Base-by-base conservation (phyloP, 2,888 invertebrate genomes). In the Drosophila trichaetosa region DNA sequence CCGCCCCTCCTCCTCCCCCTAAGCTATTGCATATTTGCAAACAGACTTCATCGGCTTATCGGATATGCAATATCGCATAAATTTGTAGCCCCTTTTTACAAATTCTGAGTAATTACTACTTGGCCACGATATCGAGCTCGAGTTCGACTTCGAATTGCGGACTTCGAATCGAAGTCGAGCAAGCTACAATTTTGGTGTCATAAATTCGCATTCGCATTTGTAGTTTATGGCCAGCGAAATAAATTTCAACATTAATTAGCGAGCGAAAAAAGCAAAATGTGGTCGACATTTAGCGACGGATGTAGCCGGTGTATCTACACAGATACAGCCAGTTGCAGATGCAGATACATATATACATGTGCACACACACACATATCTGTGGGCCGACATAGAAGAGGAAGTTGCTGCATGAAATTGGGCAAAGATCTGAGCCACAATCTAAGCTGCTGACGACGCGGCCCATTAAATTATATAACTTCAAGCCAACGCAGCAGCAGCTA, bases 191-290 rank as follows among this genome's bases (percentile, higher is more conserved):
- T 60, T 73, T 63, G 34, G 62, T 65, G 76, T 61, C 81, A 88
- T 85, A 73, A 70, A 73, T 82, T 72, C 63, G 62, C 59, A 72
- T 79, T 38, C 13, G 78, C 56, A 71, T 75, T 69, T 64, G 64
- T 65, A 34, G 76, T 68, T 82, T 63, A 83, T 66, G 69, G 62
- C 54, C 69, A 76, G 69, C 66, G 46, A 75, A 81, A 80, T 74
- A 70, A 56, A 73, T 83, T 82, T 82, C 88, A 82, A 77, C 87
- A 88, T 88, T 87, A 86, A 89, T 88, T 89, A 90, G 83, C 75
- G 62, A 34, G 31, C 46, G 62, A 42, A 58, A 54, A 70, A 52
- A 40, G 8, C 29, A 61, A 58, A 67, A 57, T 40, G 57, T 69
- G 53, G 42, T 42, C 56, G 69, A 64, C 67, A 62, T 80, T 79